A percentile compares a stretch with the other conserved stretches of the same genome.
Evolutionary conservation across 2,797 vertebrate genomes (phyloP).

Genomic region (Sebastes oblongus): DNA sequence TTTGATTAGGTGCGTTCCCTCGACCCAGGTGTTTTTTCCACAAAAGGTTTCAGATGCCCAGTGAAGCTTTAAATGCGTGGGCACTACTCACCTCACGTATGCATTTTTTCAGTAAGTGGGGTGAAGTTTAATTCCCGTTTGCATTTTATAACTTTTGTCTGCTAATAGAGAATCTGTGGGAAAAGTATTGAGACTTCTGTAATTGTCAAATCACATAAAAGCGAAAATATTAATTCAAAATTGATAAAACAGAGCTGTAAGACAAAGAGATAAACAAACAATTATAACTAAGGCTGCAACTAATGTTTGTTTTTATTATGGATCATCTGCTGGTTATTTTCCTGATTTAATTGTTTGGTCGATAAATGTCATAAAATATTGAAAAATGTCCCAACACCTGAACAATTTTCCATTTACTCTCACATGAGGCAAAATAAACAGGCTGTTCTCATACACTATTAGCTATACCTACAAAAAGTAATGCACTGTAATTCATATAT

Average conservation of each 20-base stretch:
- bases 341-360: background rate
- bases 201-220: background rate
- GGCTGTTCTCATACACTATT: too few species aligned
- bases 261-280: rapidly evolving
- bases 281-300: background rate
- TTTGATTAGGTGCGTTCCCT: conserved; percentile 42
- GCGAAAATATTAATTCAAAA: background rate
- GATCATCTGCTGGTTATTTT: background rate
- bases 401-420: background rate
- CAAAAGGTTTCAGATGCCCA: conserved; percentile 5
- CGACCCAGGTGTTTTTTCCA: conserved; percentile 10
- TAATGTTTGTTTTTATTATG: background rate
- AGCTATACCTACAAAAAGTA: too few species aligned
- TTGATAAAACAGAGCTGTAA: background rate
- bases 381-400: background rate
- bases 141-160: background rate
- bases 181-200: background rate
- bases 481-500: too few species aligned
- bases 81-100: background rate
- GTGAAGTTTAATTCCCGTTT: background rate
- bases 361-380: too few species aligned
- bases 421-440: too few species aligned
- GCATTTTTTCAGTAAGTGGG: background rate
- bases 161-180: background rate
- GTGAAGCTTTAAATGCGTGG: background rate